Conservation (phyloP, 2,113 vertebrate species). For the Coptodon bakossiorum region DNA sequence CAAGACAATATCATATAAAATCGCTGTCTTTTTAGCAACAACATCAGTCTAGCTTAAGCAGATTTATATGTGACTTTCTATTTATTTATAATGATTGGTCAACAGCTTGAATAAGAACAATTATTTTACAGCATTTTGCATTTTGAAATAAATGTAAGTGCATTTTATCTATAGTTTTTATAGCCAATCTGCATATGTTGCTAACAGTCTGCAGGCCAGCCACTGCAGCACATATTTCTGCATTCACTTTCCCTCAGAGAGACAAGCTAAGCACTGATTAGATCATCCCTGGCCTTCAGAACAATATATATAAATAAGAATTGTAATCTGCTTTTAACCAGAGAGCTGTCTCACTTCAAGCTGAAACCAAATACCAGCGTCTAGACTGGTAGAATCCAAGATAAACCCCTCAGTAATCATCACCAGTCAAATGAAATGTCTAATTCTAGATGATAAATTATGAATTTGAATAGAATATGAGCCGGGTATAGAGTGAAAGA, state of each 20-base stretch:
- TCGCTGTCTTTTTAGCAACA: not conserved
- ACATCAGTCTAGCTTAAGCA: not conserved
- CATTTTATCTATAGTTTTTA: not conserved
- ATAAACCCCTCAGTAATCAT: not conserved
- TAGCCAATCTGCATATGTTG: not conserved
- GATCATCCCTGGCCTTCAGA: not conserved
- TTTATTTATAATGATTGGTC: not conserved
- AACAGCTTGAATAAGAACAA: not conserved
- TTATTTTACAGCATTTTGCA: not conserved
- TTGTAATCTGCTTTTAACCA: not conserved
- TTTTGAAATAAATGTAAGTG: not conserved
- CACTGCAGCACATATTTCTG: not conserved
- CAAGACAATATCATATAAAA: fast-evolving
- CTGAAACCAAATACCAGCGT: not conserved
- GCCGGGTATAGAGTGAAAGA: not conserved
- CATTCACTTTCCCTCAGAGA: not conserved
- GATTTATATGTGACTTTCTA: fast-evolving
- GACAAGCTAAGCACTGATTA: not conserved
- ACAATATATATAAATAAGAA: not conserved
- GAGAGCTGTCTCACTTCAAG: not conserved
- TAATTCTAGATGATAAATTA: not conserved
- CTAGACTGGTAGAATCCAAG: not conserved
- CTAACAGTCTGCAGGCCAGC: not conserved
- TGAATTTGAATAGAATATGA: not conserved
- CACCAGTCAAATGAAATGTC: not conserved